Evolutionary conservation across 2,797 vertebrate species (phyloP).

Genomic region (Microchirus variegatus): DNA sequence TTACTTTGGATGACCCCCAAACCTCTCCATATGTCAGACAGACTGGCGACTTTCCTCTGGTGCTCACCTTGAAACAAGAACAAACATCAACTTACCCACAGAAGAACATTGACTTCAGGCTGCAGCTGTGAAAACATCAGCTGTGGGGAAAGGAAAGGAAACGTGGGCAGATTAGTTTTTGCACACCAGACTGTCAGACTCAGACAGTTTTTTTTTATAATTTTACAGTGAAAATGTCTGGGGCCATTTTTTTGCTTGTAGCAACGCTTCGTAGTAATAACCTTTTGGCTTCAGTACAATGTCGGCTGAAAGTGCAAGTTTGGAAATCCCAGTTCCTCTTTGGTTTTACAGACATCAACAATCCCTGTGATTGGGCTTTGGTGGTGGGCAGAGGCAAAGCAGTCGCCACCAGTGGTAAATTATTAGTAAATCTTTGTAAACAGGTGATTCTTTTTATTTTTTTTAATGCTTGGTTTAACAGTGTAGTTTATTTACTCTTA

Average conservation of each 20-base stretch:
- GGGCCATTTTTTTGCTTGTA: constrained; percentile 5
- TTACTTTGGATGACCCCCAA: no score
- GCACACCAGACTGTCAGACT: constrained; percentile 45
- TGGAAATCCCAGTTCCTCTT: not conserved
- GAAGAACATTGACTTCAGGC: constrained; percentile 10
- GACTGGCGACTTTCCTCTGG: constrained; percentile 20
- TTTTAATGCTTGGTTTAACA: constrained; percentile 33
- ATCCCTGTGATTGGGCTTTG: constrained; percentile 55
- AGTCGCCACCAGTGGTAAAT: constrained; percentile 63
- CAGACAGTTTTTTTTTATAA: constrained; percentile 43
- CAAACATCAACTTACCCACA: constrained; percentile 38
- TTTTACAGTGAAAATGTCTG: constrained; percentile 35
- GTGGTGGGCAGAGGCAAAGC: constrained; percentile 45
- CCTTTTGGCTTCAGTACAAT: not conserved
- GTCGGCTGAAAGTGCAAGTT: not conserved
- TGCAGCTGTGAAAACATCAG: constrained; percentile 70
- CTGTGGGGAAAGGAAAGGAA: constrained; percentile 16
- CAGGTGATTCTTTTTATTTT: constrained; percentile 20
- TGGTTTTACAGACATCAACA: constrained; percentile 46
- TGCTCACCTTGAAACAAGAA: constrained; percentile 56
- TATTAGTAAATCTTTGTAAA: constrained; percentile 66
- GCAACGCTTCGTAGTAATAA: not conserved
- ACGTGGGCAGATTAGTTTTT: constrained; percentile 36
- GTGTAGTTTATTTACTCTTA: constrained; percentile 39
- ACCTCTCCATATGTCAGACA: constrained; percentile 32